Evolutionary conservation across 2,888 invertebrate genomes (phyloP), one percentile per base, ranked within the genome.

Genomic region (Dysmachus trigonus): DNA sequence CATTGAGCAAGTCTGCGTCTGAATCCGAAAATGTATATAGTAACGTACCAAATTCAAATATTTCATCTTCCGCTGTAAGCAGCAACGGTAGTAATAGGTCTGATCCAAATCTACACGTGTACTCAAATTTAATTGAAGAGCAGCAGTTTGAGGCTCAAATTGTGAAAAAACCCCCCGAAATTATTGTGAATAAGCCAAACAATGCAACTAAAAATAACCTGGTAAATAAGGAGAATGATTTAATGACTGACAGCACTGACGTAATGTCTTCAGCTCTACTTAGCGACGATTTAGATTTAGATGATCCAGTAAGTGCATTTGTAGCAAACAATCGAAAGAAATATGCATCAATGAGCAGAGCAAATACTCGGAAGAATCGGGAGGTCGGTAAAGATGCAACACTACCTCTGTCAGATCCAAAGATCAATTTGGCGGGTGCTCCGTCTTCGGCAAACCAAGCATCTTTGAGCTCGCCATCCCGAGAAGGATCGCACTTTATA

Each of bases 401-500:
- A 27, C 86, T 81, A 27, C 79, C 85, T 71, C 18, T 72, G 72
- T 53, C 83, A 27, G 53, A 74, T 27, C 10, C 30, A 15, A 83
- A 83, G 27, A 18, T 38, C 31, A 41, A 1, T 83, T 41, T 85
- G 27, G 72, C 86, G 62, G 86, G 85, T 76, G 74, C 83, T 22
- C 85, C 88, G 53, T 77, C 74, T 35, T 31, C 35, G 31, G 33
- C 51, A 53, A 27, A 3, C 8, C 38, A 18, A 51, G 4, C 38
- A 0, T 7, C 31, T 2, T 13, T 77, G 30, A 30, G 31, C 15
- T 71, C 79, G 33, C 41, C 31, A 15, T 30, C 47, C 31, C 62
- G 84, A 62, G 89, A 89, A 90, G 87, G 89, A 90, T 89, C 92
- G 90, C 89, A 92, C 90, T 91, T 94, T 86, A 93, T 95, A 89